phyloP scores from a whole-genome alignment of 2,888 invertebrate genomes.

The Amblyteles armatorius region DNA sequence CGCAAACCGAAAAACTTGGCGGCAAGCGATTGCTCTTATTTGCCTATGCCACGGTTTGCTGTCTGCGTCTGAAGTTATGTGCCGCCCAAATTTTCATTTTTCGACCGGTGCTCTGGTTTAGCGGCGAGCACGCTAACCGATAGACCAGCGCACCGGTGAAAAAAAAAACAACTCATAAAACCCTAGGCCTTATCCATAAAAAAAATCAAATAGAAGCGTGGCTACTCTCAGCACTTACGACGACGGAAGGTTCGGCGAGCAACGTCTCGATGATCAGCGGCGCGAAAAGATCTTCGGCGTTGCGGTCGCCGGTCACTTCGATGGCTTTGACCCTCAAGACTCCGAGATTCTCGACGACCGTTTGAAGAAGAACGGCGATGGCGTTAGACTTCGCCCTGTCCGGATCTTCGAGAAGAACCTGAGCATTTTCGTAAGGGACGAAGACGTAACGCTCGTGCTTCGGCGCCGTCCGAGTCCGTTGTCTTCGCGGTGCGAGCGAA shows the following conservation, averaged over 20 bases:
- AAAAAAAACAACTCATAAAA: too few relatives aligned
- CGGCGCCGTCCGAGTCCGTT: constrained; percentile 90
- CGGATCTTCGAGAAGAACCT: constrained; percentile 86
- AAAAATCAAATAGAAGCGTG: too few relatives aligned
- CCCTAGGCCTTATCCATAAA: too few relatives aligned
- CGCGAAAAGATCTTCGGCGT: constrained; percentile 89
- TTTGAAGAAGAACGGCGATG: constrained; percentile 89
- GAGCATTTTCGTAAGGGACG: constrained; percentile 89
- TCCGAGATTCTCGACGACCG: constrained; percentile 92
- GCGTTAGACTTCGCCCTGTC: constrained; percentile 88
- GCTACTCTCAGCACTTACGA: too few relatives aligned
- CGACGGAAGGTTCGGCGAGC: constrained; percentile 90
- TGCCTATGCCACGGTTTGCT: too few relatives aligned
- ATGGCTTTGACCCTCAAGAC: constrained; percentile 90
- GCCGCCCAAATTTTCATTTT: too few relatives aligned
- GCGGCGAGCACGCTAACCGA: too few relatives aligned
- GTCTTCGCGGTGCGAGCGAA: constrained; percentile 94
- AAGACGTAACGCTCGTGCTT: constrained; percentile 94
- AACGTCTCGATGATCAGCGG: constrained; percentile 88
- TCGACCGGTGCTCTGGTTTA: too few relatives aligned
- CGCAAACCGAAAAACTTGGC: too few relatives aligned
- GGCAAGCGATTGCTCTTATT: too few relatives aligned
- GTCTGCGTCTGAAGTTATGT: too few relatives aligned
- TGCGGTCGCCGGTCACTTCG: constrained; percentile 89
- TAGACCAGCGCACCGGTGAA: too few relatives aligned